Base-by-base conservation (phyloP, 2,888 invertebrate species). In the Eristalis pertinax region DNA sequence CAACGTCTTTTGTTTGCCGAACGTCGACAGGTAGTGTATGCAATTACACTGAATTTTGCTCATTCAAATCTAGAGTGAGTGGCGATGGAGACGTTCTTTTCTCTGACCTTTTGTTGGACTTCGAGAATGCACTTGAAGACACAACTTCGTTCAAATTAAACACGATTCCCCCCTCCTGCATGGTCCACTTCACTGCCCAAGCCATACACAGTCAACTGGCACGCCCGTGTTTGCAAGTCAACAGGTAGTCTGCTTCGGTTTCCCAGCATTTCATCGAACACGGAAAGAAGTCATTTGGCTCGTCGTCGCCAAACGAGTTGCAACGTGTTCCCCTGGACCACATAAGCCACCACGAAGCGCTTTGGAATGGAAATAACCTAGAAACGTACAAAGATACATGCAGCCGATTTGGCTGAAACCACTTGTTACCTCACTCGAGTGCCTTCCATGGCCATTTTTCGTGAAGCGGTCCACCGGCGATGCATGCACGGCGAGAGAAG, bases 401-500 rank as follows among this genome's bases (percentile, higher is more conserved):
- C 7, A 24, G 15, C 38, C 24, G 24, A 22, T 26, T 67, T 67
- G 10, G 67, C 24, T 24, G 41, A 67, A 67, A 41, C 15, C 38
- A 70, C 35, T 38, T 35, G 38, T 60, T 70, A n/a, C 24, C 41
- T 22, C 38, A 41, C n/a, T 67, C 24, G 24, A 67, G 26, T 26
- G 26, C 32, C 67, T 19, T 19, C 19, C 32, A 32, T 69, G 32
- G 5, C 43, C 29, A 8, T 2, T 4, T 3, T 62, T 29, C 29
- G 41, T 41, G n/a, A 65, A 60, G 73, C 29, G 56, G 79, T 60
- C 67, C 58, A 62, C n/a, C 50, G 19, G 62, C 56, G 73, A 73
- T 79, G 73, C 67, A 73, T 65, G 79, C 64, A 58, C 58, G 72
- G 8, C 72, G 26, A 67, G 13, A 24, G 32, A 38, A 68, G 11